Percentiles rank a stretch among this genome's conserved stretches.
Evolutionary conservation across 2,888 invertebrate genomes (phyloP).

Genomic region (Craniophora ligustri): DNA sequence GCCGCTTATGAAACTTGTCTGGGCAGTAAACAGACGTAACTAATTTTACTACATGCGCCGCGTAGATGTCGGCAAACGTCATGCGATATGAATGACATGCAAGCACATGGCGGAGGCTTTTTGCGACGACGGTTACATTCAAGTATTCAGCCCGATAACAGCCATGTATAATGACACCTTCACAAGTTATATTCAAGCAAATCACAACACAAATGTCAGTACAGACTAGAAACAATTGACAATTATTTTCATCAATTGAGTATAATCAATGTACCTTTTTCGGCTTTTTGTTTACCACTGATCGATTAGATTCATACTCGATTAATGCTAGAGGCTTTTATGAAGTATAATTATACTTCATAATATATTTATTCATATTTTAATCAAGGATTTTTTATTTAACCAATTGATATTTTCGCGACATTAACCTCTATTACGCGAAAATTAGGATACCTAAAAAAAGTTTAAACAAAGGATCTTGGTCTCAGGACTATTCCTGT

Average conservation of each 20-base stretch:
- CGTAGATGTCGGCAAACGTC: conserved; percentile 69
- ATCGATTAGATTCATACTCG: no score
- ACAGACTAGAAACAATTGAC: neutral
- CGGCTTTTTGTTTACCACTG: no score
- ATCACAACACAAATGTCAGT: conserved; percentile 1
- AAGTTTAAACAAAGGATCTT: no score
- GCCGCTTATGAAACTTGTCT: conserved; percentile 65
- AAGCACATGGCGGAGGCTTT: conserved; percentile 57
- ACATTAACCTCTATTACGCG: no score
- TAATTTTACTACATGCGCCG: conserved; percentile 67
- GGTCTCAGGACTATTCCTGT: neutral
- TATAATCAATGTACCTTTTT: no score
- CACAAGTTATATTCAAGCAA: conserved; percentile 25
- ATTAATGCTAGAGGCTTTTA: no score
- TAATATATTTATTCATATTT: no score
- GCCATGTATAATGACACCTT: conserved; percentile 36
- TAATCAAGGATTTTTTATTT: no score
- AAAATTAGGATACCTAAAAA: no score
- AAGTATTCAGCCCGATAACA: conserved; percentile 52
- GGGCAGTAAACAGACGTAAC: conserved; percentile 69
- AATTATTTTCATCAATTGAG: no score
- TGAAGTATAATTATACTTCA: no score
- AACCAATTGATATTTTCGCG: no score
- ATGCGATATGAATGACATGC: conserved; percentile 81
- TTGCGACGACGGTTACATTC: conserved; percentile 54